A percentile compares a stretch with the other conserved stretches of the same genome.
phyloP scores from a whole-genome alignment of 2,113 vertebrate species.

The Equus przewalskii region DNA sequence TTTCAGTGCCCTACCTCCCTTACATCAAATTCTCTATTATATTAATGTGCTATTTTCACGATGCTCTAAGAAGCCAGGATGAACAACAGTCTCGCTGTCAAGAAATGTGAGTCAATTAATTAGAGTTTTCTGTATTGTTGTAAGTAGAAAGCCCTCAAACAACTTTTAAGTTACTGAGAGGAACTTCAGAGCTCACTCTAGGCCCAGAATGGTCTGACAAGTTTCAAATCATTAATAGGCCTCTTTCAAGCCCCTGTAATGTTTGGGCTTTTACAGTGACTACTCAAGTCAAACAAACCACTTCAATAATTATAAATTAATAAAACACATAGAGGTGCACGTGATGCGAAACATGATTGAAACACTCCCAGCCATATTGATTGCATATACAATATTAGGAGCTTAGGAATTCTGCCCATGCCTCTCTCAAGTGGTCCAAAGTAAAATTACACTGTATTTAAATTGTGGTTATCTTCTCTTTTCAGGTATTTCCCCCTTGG shows the following conservation, averaged over 20 bases:
- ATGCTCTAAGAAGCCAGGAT: slow-evolving; percentile 29
- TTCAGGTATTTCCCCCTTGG: not conserved
- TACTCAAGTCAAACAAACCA: not conserved
- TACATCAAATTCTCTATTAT: not conserved
- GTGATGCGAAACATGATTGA: not conserved
- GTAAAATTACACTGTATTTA: not conserved
- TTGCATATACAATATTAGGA: not conserved
- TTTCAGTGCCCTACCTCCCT: not conserved
- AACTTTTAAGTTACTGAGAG: slow-evolving; percentile 45
- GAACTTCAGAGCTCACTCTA: not conserved
- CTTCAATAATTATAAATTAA: slow-evolving; percentile 12
- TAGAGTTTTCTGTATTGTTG: slow-evolving; percentile 27
- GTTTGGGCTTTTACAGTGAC: not conserved
- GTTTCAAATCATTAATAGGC: not conserved
- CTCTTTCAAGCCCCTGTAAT: not conserved
- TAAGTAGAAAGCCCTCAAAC: slow-evolving; percentile 15
- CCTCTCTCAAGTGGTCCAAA: not conserved
- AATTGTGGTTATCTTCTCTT: slow-evolving; percentile 35
- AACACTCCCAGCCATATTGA: not conserved
- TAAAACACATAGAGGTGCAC: not conserved
- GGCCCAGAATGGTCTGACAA: not conserved
- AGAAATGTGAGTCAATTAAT: slow-evolving; percentile 47
- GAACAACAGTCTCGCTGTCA: slow-evolving; percentile 62
- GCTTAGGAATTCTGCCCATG: slow-evolving; percentile 6
- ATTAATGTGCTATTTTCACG: slow-evolving; percentile 55